A percentile compares a stretch with the other conserved stretches of the same genome.
Conservation (phyloP, 2,888 invertebrate species). For the Lasius fuliginosus region DNA sequence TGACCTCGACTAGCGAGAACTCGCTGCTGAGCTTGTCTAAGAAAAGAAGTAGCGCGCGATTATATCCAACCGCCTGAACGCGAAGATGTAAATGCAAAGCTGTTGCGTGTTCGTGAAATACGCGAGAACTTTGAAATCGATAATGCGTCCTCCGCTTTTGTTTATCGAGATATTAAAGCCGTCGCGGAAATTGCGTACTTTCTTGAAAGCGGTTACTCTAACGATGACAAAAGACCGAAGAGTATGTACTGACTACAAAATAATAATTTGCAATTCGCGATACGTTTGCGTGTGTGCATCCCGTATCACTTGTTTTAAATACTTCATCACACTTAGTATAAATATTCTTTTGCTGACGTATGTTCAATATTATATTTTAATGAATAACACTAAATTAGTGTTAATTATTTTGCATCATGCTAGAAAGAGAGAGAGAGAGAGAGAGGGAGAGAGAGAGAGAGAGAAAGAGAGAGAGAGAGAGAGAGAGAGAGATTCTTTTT, state of each 20-base stretch:
- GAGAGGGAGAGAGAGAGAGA: too few species aligned
- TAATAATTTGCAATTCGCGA: background rate
- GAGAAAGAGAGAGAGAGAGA: too few species aligned
- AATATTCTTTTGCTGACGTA: background rate
- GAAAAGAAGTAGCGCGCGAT: constrained; percentile 12
- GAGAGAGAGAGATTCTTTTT: background rate
- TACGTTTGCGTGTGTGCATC: background rate
- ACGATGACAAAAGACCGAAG: background rate
- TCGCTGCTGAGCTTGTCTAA: background rate
- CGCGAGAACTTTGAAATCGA: constrained; percentile 46
- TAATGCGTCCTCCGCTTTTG: constrained; percentile 35
- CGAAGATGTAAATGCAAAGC: constrained; percentile 39
- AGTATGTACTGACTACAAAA: background rate
- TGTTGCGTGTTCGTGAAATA: constrained; percentile 46
- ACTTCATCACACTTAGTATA: background rate
- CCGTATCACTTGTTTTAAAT: background rate
- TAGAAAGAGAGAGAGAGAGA: too few species aligned
- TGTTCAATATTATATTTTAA: background rate
- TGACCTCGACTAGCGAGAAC: background rate
- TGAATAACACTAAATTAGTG: background rate
- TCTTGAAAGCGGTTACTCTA: background rate
- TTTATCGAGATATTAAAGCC: constrained; percentile 14
- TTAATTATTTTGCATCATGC: background rate
- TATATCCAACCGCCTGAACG: constrained; percentile 36
- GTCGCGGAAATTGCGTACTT: constrained; percentile 6